phyloP scores from a whole-genome alignment of 1,140 invertebrate genomes.

The Nomia melanderi region DNA sequence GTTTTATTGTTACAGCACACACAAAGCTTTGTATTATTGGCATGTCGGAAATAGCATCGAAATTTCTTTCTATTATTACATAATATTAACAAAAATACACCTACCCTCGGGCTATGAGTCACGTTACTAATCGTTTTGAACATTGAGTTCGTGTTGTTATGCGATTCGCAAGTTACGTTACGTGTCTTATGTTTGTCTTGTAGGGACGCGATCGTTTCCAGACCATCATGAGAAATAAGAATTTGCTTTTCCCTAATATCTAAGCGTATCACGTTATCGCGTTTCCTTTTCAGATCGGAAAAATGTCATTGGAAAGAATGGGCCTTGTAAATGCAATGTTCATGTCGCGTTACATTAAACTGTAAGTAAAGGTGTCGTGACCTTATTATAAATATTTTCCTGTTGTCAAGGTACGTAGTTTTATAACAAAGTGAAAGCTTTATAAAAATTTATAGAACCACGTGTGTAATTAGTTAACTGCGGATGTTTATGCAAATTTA shows the following conservation, averaged over 20 bases:
- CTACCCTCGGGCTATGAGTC: slow-evolving; percentile 35
- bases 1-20: slow-evolving; percentile 11
- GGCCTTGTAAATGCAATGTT: not conserved
- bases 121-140: slow-evolving; percentile 5
- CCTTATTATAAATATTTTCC: not conserved
- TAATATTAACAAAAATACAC: slow-evolving; percentile 40
- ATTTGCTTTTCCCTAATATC: slow-evolving; percentile 2
- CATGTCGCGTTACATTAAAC: not conserved
- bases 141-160: not conserved
- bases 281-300: slow-evolving; percentile 34
- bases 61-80: not conserved
- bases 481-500: too few species aligned
- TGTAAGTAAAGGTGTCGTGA: not conserved
- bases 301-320: slow-evolving; percentile 6
- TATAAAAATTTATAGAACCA: slow-evolving; percentile 23
- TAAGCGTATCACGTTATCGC: slow-evolving; percentile 41
- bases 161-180: not conserved
- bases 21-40: not conserved
- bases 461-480: too few species aligned
- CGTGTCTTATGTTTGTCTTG: not conserved
- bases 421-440: slow-evolving; percentile 1
- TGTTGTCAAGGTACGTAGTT: too few species aligned
- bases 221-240: slow-evolving; percentile 8
- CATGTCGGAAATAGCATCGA: not conserved
- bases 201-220: not conserved